These are phyloP conservation scores for Crotalus horridus DNA, from an alignment of 2,113 vertebrate species.

Conservation along the genomic window DNA sequence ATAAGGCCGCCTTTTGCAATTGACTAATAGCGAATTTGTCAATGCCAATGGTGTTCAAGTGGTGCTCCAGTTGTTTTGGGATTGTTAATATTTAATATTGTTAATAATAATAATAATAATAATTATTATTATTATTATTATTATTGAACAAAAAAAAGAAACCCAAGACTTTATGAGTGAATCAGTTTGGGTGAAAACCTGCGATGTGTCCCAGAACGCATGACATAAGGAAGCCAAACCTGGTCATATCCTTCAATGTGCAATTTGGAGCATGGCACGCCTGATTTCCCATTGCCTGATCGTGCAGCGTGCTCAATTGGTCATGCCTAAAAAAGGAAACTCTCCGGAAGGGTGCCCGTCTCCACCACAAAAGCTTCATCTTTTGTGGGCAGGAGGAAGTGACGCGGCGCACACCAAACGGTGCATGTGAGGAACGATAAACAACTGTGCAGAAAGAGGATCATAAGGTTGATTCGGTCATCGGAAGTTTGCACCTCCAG, in stretches of 20 bases:
- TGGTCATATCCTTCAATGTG: constrained; percentile 52
- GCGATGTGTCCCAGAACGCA: too few relatives aligned
- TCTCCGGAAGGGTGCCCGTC: rapidly evolving
- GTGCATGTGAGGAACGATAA: neutral
- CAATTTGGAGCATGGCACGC: constrained; percentile 38
- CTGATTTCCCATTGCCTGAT: neutral
- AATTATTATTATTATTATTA: too few relatives aligned
- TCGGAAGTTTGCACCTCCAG: neutral
- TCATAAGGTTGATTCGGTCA: neutral
- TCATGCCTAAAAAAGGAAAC: constrained; percentile 5
- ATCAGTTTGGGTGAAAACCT: neutral
- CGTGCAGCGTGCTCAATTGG: neutral
- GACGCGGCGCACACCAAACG: rapidly evolving
- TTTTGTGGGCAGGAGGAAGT: neutral
- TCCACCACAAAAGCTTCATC: neutral
- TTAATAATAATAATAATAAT: too few relatives aligned
- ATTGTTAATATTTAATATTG: too few relatives aligned
- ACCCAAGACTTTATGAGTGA: neutral
- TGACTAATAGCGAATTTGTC: too few relatives aligned
- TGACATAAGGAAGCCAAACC: neutral
- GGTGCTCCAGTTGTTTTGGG: too few relatives aligned
- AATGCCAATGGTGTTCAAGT: too few relatives aligned
- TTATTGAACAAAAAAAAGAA: too few relatives aligned
- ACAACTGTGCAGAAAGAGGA: neutral
- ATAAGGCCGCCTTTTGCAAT: too few relatives aligned